Base-by-base conservation (phyloP, 2,888 invertebrate species). In the Synanthedon myopaeformis region DNA sequence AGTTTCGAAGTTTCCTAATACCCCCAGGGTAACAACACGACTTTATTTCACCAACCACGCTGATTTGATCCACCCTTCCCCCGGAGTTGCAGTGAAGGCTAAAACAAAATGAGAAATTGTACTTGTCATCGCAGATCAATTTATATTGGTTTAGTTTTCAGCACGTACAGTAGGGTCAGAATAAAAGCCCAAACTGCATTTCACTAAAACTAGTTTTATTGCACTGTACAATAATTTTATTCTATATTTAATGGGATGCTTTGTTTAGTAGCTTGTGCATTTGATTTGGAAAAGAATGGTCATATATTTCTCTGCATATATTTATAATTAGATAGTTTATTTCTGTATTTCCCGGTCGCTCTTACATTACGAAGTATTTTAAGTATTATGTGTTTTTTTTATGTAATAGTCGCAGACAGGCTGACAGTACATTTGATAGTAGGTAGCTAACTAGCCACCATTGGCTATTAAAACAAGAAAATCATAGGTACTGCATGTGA, bases 1-100 rank as follows among this genome's bases (percentile, higher is more conserved):
- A 54, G 56, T 56, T 56, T 55, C 51, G 52, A 54, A 56, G 52
- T 56, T 56, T 56, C 54, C 52, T 56, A 56, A 56, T 56, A 56
- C 54, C 56, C 52, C 17, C 13, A 50, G 51, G 55, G 42, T 42
- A 42, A 42, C 42, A 42, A 42, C 42, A 42, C 28, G 28, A 42
- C 42, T 42, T 42, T 42, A 42, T 42, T 42, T 42, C 13, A 42
- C 42, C 13, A 4, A 42, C 42, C 42, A 42, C 42, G 13, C 12
- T 13, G 42, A 42, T 42, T 13, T 13, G 42, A 12, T 13, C 13
- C 42, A 42, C 42, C 11, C 13, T 13, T 42, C 42, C 8, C 3
- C 42, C n/a, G 6, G n/a, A 13, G n/a, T 42, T 42, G 13, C 5
- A 42, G 13, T 13, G 4, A 42, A 12, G 3, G 42, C 42, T 12